Conservation (phyloP, 2,113 vertebrate genomes). For the Chelonoidis abingdonii region DNA sequence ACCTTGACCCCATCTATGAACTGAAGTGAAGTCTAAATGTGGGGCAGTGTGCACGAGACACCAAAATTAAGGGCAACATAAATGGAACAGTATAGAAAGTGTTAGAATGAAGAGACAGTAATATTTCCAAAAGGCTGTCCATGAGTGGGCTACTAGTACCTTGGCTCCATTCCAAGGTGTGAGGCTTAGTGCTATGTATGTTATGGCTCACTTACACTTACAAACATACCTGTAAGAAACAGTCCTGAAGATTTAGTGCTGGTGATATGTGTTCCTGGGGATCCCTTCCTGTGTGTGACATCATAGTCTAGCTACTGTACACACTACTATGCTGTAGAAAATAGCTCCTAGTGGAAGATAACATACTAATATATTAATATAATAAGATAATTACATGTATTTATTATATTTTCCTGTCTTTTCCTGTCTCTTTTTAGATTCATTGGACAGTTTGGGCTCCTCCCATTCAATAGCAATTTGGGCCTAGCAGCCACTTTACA, state of each 20-base stretch:
- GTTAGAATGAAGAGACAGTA: not conserved
- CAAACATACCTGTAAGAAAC: not conserved
- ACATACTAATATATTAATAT: not conserved
- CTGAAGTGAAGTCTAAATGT: not conserved
- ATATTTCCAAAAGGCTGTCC: not conserved
- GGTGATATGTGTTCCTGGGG: not conserved
- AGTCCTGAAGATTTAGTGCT: not conserved
- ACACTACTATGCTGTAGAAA: not conserved
- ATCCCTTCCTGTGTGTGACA: not conserved
- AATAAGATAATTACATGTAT: not conserved
- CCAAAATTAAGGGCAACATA: not conserved
- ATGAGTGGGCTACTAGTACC: too few relatives aligned
- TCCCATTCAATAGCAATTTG: not conserved
- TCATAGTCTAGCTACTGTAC: not conserved
- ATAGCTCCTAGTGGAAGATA: not conserved
- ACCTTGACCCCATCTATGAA: not conserved
- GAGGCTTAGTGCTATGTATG: not conserved
- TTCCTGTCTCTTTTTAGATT: not conserved
- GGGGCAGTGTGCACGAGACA: not conserved
- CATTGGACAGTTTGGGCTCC: not conserved
- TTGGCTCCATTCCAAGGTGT: not conserved
- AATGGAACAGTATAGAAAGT: not conserved
- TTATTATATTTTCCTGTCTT: not conserved
- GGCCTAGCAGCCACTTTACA: not conserved
- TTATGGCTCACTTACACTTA: not conserved